Conservation (phyloP, 2,888 invertebrate species). For the Cistogaster globosa region DNA sequence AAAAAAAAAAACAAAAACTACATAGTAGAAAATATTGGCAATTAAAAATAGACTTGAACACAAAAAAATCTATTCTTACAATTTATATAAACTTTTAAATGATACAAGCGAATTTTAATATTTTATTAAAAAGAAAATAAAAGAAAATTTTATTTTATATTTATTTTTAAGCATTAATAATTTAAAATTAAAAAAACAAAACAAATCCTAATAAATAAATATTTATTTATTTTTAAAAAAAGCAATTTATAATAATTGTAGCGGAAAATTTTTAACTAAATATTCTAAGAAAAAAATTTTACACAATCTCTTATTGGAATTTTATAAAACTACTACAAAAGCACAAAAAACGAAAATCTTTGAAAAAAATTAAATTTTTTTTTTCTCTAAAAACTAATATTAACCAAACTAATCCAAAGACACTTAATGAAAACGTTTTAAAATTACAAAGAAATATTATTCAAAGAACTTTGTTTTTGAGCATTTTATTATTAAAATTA, state of each 20-base stretch:
- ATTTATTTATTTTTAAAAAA: conserved; percentile 61
- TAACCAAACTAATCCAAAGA: conserved; percentile 14
- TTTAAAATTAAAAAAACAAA: conserved; percentile 53
- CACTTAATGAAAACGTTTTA: conserved; percentile 20
- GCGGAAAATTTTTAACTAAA: conserved; percentile 69
- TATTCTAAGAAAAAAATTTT: conserved; percentile 67
- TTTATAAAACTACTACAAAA: conserved; percentile 60
- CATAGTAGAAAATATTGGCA: conserved; percentile 70
- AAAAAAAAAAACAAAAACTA: not conserved
- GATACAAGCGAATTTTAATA: conserved; percentile 63
- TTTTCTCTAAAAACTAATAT: conserved; percentile 53
- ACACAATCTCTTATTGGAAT: conserved; percentile 69
- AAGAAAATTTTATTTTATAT: conserved; percentile 46
- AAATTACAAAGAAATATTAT: conserved; percentile 20
- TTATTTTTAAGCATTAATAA: conserved; percentile 55
- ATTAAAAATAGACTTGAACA: conserved; percentile 74
- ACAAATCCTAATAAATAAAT: conserved; percentile 48
- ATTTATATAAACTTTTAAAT: conserved; percentile 76
- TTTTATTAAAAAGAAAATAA: conserved; percentile 58
- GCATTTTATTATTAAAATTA: not conserved
- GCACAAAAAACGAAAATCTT: conserved; percentile 34
- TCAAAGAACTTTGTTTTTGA: conserved; percentile 35
- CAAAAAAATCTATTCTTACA: conserved; percentile 73
- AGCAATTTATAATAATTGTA: conserved; percentile 69
- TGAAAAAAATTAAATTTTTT: conserved; percentile 14